A percentile compares a stretch with the other conserved stretches of the same genome.
phyloP scores from a whole-genome alignment of 1,140 invertebrate species.

The Bombus haemorrhoidalis region DNA sequence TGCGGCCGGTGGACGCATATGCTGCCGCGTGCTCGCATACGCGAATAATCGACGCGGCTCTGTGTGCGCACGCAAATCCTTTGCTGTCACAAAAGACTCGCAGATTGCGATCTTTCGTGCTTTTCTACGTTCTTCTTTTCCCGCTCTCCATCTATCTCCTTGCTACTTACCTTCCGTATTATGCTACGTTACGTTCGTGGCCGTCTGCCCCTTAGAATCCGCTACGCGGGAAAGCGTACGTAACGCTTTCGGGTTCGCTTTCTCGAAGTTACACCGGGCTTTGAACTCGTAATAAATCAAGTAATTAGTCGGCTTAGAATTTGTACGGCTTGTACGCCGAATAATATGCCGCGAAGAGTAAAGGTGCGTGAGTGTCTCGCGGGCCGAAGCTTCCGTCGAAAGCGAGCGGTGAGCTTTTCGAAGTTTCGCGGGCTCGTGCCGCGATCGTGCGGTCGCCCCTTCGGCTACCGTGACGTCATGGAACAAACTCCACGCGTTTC shows the following conservation, averaged over 20 bases:
- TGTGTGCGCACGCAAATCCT: slow-evolving; percentile 1
- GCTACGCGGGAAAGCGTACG: neutral
- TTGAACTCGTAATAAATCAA: neutral
- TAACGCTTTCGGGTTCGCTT: neutral
- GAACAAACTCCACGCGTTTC: neutral
- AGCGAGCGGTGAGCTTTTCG: neutral
- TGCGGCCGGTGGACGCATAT: slow-evolving; percentile 5
- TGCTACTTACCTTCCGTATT: neutral
- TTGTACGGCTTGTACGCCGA: neutral
- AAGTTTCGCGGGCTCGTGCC: slow-evolving; percentile 24
- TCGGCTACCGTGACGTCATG: neutral
- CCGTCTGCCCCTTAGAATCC: neutral
- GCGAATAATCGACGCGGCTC: neutral
- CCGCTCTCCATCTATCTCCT: too few species aligned
- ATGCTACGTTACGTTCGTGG: neutral
- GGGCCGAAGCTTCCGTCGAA: neutral
- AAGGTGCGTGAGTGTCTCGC: too few species aligned
- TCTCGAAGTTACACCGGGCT: neutral
- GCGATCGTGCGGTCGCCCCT: neutral
- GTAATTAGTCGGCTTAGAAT: neutral
- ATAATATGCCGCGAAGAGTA: neutral
- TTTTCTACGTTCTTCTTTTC: neutral
- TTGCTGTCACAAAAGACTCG: neutral
- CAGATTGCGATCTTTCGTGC: slow-evolving; percentile 21
- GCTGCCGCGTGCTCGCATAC: neutral